These are phyloP conservation scores for Beroe forskalii DNA, from an alignment of 37 sponge, comb jelly and placozoan genomes.

Conservation along the genomic window DNA sequence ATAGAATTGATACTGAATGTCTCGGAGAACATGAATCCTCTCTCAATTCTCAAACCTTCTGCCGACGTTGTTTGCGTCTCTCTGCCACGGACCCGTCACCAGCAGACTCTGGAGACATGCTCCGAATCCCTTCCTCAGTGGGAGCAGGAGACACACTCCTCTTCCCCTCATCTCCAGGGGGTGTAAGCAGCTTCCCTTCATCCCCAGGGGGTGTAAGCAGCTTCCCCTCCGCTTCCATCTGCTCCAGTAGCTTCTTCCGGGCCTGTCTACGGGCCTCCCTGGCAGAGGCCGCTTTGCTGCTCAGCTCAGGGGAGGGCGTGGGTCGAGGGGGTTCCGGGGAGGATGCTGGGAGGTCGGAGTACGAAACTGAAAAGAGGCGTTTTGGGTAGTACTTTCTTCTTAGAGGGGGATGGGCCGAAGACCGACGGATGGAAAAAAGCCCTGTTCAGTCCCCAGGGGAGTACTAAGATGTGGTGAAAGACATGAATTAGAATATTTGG, in stretches of 20 bases:
- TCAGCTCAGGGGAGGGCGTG: neutral
- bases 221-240: slow-evolving; percentile 49
- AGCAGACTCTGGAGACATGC: neutral
- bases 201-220: neutral
- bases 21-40: no score
- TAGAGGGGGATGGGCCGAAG: no score
- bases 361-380: no score
- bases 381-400: no score
- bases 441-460: no score
- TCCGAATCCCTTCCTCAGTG: neutral
- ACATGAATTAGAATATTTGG: no score
- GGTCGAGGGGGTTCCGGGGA: neutral
- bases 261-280: slow-evolving; percentile 18
- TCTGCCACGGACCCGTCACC: neutral
- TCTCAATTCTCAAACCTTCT: neutral
- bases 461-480: no score
- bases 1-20: no score
- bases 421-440: no score
- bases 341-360: neutral
- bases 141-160: neutral
- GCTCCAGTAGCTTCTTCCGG: slow-evolving; percentile 18
- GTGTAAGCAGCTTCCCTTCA: no score
- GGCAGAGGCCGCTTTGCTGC: neutral
- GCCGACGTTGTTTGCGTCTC: neutral
- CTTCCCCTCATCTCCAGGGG: no score